Percentiles rank a stretch among this genome's conserved stretches.
These are phyloP conservation scores for Pachycephala philippinensis DNA, from an alignment of 2,113 vertebrate species.

Conservation along the genomic window DNA sequence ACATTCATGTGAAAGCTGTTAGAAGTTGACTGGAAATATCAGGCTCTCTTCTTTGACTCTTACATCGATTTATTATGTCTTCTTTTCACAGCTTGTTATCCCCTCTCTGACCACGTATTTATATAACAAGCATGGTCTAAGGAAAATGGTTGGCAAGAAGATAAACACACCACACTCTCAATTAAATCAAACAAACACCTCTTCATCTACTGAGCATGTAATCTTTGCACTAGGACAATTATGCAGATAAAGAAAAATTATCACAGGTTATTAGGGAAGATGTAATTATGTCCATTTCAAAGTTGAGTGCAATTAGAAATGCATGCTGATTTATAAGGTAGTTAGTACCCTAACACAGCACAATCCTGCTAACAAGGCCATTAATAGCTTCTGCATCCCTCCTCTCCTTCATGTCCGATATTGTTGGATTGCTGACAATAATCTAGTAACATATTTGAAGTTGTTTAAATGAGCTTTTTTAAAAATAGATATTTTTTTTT, in stretches of 20 bases:
- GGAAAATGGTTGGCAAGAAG: not conserved
- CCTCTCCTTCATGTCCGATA: not conserved
- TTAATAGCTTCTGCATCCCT: not conserved
- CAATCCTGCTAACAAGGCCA: not conserved
- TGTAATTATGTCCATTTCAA: not conserved
- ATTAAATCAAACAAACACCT: not conserved
- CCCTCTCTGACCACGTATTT: rapidly evolving
- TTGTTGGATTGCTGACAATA: not conserved
- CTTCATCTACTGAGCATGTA: not conserved
- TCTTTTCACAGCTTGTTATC: not conserved
- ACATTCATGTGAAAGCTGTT: not conserved
- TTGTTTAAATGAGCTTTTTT: not conserved
- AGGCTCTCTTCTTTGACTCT: not conserved
- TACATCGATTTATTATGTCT: not conserved
- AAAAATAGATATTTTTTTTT: not conserved
- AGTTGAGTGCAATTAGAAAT: not conserved
- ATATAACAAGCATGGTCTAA: not conserved
- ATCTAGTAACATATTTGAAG: not conserved
- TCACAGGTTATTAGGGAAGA: not conserved
- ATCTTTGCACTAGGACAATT: not conserved
- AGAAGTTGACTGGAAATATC: not conserved
- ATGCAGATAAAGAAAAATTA: not conserved
- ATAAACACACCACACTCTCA: not conserved
- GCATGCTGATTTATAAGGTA: not conserved
- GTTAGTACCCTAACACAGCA: not conserved